Evolutionary conservation across 2,888 invertebrate species (phyloP).

Genomic region (Palloptera scutellata): DNA sequence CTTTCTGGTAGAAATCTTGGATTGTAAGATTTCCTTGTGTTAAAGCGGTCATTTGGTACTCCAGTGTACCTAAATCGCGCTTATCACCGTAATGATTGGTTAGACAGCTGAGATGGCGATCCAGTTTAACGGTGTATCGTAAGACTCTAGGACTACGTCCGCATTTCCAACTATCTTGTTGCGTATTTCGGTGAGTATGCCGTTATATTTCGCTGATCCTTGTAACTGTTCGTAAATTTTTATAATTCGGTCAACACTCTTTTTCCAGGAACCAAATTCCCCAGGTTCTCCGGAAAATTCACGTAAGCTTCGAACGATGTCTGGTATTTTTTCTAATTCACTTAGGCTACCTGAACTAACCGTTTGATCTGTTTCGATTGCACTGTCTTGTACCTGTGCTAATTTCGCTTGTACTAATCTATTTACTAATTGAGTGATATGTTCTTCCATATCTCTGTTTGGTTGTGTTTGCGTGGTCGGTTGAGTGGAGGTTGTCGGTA

Average conservation of each 20-base stretch:
- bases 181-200: conserved; percentile 10
- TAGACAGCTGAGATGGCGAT: conserved; percentile 26
- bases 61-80: conserved; percentile 16
- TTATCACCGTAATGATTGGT: conserved; percentile 35
- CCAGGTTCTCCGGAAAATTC: conserved; percentile 17
- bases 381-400: neutral
- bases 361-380: neutral
- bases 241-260: conserved; percentile 21
- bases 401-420: neutral
- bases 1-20: no score
- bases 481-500: no score
- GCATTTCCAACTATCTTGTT: conserved; percentile 1
- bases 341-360: neutral
- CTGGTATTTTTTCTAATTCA: conserved; percentile 13
- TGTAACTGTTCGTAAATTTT: conserved; percentile 7
- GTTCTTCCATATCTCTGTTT: neutral
- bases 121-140: conserved; percentile 26
- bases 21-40: conserved; percentile 18
- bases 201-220: conserved; percentile 19
- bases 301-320: neutral
- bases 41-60: conserved; percentile 30
- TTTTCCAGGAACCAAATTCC: conserved; percentile 18
- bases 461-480: no score
- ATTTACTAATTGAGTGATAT: neutral
- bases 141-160: conserved; percentile 18